These are phyloP conservation scores for Pedionomus torquatus DNA, from an alignment of 2,113 vertebrate genomes.

Conservation along the genomic window DNA sequence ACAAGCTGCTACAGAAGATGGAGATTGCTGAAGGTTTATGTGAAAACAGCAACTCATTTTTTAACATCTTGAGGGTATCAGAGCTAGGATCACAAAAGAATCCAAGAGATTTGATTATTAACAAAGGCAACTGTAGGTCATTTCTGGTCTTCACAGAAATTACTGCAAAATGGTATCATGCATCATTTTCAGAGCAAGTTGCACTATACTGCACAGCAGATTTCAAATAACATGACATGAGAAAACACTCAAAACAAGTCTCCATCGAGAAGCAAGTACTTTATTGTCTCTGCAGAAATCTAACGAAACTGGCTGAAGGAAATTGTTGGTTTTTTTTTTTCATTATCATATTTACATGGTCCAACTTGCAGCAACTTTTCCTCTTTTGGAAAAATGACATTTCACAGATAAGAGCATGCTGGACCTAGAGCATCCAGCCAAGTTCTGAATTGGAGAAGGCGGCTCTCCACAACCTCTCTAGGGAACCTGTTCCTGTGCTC, in stretches of 20 bases:
- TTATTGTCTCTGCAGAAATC: neutral
- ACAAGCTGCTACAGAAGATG: neutral
- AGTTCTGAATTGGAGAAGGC: too few species aligned
- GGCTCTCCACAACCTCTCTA: too few species aligned
- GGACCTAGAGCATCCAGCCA: too few species aligned
- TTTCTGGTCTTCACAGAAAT: neutral
- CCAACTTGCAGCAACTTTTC: neutral
- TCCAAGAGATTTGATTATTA: neutral
- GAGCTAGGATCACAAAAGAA: neutral
- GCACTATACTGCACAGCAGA: neutral
- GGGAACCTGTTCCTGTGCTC: too few species aligned
- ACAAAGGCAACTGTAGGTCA: neutral
- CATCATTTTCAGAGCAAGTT: neutral
- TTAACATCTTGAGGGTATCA: neutral
- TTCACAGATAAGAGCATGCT: too few species aligned
- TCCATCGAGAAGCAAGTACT: neutral
- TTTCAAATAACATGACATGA: neutral
- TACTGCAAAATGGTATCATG: neutral
- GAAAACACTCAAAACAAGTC: neutral
- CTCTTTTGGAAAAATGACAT: neutral
- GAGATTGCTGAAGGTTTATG: neutral
- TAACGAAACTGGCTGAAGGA: neutral
- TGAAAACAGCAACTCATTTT: neutral
- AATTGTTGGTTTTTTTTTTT: too few species aligned
- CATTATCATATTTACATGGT: neutral